Base-by-base conservation (phyloP, 2,888 invertebrate species). In the Epicampocera succincta region DNA sequence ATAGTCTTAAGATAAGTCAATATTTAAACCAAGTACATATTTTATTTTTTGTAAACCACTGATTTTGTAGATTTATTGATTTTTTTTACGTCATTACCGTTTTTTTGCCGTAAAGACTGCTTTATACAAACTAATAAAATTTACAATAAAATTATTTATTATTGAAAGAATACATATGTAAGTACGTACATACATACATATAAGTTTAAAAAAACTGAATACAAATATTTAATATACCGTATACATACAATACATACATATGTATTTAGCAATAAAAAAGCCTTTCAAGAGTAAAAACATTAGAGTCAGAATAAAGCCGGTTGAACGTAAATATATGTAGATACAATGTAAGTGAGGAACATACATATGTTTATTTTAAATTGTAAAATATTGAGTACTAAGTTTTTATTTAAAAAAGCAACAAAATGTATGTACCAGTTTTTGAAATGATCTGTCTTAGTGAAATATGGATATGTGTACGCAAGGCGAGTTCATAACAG, bases 41-140 rank as follows among this genome's bases (percentile, higher is more conserved):
- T 25, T 25, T 25, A 25, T 25, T 3, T 25, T 3, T 25, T 25
- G 5, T 5, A 25, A 25, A 5, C 25, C 2, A 25, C 25, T 25
- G 5, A 25, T 25, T 25, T 25, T 25, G 2, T 25, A 25, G 25
- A 25, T 25, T 25, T 5, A 25, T 25, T 25, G 25, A 5, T 25
- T 25, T 25, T 25, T 25, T 25, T 25, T 3, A 2, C 5, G 2
- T 25, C 2, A 3, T 25, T 25, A 25, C 25, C 5, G 5, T 3
- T 88, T 86, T 88, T 89, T 88, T 89, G 90, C 90, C 89, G 87
- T 88, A 89, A 90, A 90, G 90, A 90, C 90, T 90, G 90, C 90
- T 89, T 89, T 89, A 89, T 89, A 90, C 88, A 89, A 90, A 89
- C 88, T 86, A 88, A 54, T 38, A 65, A 11, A 40, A 69, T 50